phyloP scores from a whole-genome alignment of 2,797 vertebrate species.

The Rhinatrema bivittatum region DNA sequence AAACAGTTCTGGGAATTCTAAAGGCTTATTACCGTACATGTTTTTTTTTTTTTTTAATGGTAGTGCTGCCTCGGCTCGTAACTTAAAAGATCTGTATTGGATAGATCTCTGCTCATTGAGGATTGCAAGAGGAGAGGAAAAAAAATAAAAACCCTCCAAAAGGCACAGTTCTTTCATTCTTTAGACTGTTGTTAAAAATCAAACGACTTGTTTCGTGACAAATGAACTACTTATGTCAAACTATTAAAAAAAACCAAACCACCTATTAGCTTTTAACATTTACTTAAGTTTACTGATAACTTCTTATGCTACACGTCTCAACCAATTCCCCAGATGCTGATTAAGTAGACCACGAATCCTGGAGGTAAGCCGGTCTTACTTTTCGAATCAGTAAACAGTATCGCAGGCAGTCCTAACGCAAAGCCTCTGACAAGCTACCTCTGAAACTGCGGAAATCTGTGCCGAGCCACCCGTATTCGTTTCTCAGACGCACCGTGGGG shows the following conservation, averaged over 20 bases:
- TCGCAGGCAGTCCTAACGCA: too few species aligned
- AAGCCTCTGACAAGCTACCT: too few species aligned
- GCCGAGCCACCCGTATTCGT: too few species aligned
- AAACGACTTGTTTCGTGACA: too few species aligned
- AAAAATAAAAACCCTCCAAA: slow-evolving; percentile 1
- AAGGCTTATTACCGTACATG: slow-evolving; percentile 24
- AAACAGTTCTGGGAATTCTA: slow-evolving; percentile 20
- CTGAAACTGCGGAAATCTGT: too few species aligned
- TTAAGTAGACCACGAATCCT: slow-evolving; percentile 36
- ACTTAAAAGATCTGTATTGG: slow-evolving; percentile 1
- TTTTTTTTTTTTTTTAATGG: slow-evolving; percentile 8
- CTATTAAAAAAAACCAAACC: too few species aligned
- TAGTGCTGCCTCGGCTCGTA: slow-evolving; percentile 2
- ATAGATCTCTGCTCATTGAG: slow-evolving; percentile 1
- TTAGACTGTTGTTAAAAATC: too few species aligned
- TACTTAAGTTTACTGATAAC: slow-evolving; percentile 45
- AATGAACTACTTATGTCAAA: too few species aligned
- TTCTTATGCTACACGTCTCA: slow-evolving; percentile 41
- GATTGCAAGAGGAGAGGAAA: slow-evolving; percentile 6
- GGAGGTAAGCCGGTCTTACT: too few species aligned
- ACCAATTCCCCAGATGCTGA: slow-evolving; percentile 11
- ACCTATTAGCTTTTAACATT: slow-evolving; percentile 35
- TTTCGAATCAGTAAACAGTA: too few species aligned
- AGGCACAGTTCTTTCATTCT: too few species aligned
- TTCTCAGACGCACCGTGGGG: too few species aligned